Percentiles rank a stretch among this genome's conserved stretches.
These are phyloP conservation scores for Otis tarda DNA, from an alignment of 2,113 vertebrate genomes.

Conservation along the genomic window DNA sequence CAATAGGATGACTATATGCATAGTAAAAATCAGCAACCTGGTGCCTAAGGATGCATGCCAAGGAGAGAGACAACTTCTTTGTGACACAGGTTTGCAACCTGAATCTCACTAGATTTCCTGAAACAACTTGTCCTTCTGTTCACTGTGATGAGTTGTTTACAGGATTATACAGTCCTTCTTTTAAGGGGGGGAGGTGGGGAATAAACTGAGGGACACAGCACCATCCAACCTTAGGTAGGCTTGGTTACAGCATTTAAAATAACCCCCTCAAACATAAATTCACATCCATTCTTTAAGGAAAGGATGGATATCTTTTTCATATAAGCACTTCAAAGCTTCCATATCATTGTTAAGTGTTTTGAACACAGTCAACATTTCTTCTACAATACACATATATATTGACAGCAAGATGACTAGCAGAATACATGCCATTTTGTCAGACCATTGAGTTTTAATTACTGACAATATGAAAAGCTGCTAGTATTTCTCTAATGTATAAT, in stretches of 20 bases:
- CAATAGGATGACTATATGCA: neutral
- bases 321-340: rapidly evolving
- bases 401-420: neutral
- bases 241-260: neutral
- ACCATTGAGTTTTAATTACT: neutral
- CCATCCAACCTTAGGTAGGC: neutral
- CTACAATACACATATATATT: neutral
- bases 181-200: neutral
- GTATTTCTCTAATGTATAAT: neutral
- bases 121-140: neutral
- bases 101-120: neutral
- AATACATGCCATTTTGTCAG: neutral
- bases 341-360: neutral
- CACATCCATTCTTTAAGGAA: neutral
- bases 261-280: neutral
- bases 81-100: neutral
- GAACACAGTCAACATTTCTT: neutral
- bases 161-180: neutral
- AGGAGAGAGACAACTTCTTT: neutral
- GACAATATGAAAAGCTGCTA: neutral
- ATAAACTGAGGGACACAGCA: neutral
- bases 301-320: neutral
- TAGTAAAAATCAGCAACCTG: neutral
- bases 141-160: neutral
- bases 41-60: neutral